These are phyloP conservation scores for Epicampocera succincta DNA, from an alignment of 2,888 invertebrate genomes.

Conservation along the genomic window DNA sequence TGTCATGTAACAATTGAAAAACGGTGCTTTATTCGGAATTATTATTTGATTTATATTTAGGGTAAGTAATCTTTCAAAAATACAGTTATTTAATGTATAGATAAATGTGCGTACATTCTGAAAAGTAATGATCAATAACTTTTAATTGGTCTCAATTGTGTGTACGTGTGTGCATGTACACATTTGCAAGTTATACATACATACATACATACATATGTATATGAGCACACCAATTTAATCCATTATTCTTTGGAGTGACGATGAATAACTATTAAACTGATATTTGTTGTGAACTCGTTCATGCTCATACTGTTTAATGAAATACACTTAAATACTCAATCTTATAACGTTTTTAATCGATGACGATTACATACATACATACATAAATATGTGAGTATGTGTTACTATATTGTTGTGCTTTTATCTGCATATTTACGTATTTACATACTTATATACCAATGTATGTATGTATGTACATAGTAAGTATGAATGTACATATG, in stretches of 20 bases:
- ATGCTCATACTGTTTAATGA: background rate
- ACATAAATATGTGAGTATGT: background rate
- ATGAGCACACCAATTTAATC: background rate
- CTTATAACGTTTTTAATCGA: background rate
- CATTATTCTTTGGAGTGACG: conserved; percentile 13
- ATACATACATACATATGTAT: background rate
- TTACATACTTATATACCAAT: background rate
- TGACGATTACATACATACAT: background rate
- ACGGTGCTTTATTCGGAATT: conserved; percentile 31
- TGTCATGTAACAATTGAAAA: conserved; percentile 58
- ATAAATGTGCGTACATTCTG: background rate
- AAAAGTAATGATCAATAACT: background rate
- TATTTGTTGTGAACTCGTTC: conserved; percentile 14
- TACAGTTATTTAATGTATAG: conserved; percentile 1
- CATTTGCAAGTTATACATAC: background rate
- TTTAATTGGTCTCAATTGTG: background rate
- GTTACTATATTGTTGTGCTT: too few species aligned
- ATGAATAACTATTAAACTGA: conserved; percentile 5
- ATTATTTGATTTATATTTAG: conserved; percentile 48
- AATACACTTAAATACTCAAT: background rate
- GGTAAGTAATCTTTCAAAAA: conserved; percentile 34
- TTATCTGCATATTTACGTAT: background rate
- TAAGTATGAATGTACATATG: background rate
- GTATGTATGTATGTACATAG: conserved; percentile 2
- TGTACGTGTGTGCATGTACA: background rate